Conservation (phyloP, 2,797 vertebrate genomes). For the Dromococcyx pavoninus region DNA sequence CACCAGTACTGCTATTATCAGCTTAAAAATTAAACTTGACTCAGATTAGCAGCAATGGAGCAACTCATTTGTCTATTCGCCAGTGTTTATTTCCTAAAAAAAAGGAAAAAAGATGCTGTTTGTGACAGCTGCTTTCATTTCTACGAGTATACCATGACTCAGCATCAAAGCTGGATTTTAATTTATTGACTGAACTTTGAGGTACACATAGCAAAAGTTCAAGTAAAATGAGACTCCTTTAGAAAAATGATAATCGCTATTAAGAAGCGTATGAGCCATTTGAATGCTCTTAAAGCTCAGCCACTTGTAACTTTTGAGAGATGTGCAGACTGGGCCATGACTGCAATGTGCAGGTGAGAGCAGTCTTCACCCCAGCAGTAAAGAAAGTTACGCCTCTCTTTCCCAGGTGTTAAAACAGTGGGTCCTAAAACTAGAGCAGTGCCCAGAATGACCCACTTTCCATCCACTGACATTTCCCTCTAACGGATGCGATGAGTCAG, state of each 20-base stretch:
- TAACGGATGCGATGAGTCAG: accelerated
- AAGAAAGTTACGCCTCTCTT: not conserved
- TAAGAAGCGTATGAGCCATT: not conserved
- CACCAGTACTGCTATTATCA: not conserved
- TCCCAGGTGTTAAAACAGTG: not conserved
- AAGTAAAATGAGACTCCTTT: conserved; percentile 27
- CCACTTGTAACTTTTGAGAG: not conserved
- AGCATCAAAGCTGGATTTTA: conserved; percentile 30
- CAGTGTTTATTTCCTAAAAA: not conserved
- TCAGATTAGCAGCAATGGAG: not conserved
- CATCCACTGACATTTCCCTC: not conserved
- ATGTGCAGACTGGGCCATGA: not conserved
- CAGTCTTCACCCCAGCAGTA: not conserved
- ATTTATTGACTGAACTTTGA: conserved; percentile 23
- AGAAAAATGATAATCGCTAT: conserved; percentile 4
- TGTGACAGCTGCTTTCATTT: conserved; percentile 42
- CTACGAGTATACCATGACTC: not conserved
- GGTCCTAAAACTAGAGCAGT: not conserved
- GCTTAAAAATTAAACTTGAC: conserved; percentile 13
- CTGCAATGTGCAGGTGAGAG: not conserved
- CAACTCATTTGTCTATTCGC: not conserved
- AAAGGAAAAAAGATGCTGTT: not conserved
- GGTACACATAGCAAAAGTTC: not conserved
- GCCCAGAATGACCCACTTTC: not conserved
- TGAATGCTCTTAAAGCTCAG: not conserved